phyloP scores from a whole-genome alignment of 2,888 invertebrate species.

The Diabrotica balteata region DNA sequence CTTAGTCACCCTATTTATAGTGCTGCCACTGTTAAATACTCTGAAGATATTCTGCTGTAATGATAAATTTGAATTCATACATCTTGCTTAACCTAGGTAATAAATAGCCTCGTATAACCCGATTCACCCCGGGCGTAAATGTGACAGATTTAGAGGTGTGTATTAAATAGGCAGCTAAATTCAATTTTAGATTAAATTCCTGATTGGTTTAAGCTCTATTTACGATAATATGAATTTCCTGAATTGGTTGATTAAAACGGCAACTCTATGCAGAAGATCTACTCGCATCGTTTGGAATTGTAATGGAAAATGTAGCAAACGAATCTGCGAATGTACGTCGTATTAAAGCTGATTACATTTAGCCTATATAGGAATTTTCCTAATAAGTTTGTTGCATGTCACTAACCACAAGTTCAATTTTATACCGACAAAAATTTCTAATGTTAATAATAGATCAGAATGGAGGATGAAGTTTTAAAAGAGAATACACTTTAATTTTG shows the following conservation, averaged over 20 bases:
- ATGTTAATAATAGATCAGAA: too few relatives aligned
- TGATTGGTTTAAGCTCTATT: conserved; percentile 9
- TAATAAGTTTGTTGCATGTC: too few relatives aligned
- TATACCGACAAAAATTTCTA: too few relatives aligned
- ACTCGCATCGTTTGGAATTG: background rate
- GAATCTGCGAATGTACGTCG: too few relatives aligned
- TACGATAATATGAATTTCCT: conserved; percentile 6
- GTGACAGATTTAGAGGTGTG: conserved; percentile 9
- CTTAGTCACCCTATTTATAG: too few relatives aligned
- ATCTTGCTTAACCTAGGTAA: background rate
- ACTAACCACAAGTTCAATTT: too few relatives aligned
- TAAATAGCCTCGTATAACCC: background rate
- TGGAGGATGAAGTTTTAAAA: too few relatives aligned
- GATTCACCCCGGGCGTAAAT: conserved; percentile 1
- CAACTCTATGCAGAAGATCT: background rate
- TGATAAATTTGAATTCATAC: background rate
- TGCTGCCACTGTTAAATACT: too few relatives aligned
- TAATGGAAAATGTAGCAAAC: background rate
- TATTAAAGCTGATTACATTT: too few relatives aligned
- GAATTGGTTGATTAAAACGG: conserved; percentile 7
- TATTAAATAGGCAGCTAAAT: conserved; percentile 5
- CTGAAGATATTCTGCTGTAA: too few relatives aligned
- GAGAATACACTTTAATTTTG: too few relatives aligned
- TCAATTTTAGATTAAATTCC: conserved; percentile 5
- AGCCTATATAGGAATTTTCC: too few relatives aligned